phyloP scores from a whole-genome alignment of 2,113 vertebrate species.

The Prunella fulvescens region DNA sequence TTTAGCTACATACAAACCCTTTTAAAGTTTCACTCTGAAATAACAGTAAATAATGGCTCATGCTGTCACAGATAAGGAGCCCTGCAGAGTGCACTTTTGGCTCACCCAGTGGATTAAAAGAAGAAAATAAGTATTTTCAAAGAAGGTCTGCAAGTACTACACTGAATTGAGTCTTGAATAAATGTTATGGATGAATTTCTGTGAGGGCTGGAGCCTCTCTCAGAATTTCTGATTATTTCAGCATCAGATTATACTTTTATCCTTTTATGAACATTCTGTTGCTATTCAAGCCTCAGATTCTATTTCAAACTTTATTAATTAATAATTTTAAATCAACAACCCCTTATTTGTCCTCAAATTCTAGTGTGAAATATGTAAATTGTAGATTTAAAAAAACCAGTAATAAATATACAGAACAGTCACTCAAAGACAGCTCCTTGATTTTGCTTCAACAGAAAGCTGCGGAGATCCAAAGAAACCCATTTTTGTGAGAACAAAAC shows the following conservation, averaged over 20 bases:
- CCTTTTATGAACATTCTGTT: background rate
- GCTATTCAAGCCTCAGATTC: background rate
- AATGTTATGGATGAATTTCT: background rate
- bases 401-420: background rate
- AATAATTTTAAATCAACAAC: background rate
- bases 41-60: background rate
- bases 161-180: background rate
- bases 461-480: background rate
- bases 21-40: background rate
- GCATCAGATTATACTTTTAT: background rate
- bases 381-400: background rate
- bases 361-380: accelerated
- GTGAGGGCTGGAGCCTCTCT: background rate
- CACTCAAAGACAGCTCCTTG: background rate
- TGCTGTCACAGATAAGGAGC: background rate
- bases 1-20: background rate
- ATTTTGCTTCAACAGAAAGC: background rate
- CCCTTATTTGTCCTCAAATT: background rate
- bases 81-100: background rate
- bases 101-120: background rate
- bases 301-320: background rate
- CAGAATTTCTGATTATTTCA: background rate
- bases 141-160: background rate
- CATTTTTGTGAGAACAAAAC: background rate
- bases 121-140: background rate